These are phyloP conservation scores for Edolisoma coerulescens DNA, from an alignment of 2,113 vertebrate species.

Conservation along the genomic window DNA sequence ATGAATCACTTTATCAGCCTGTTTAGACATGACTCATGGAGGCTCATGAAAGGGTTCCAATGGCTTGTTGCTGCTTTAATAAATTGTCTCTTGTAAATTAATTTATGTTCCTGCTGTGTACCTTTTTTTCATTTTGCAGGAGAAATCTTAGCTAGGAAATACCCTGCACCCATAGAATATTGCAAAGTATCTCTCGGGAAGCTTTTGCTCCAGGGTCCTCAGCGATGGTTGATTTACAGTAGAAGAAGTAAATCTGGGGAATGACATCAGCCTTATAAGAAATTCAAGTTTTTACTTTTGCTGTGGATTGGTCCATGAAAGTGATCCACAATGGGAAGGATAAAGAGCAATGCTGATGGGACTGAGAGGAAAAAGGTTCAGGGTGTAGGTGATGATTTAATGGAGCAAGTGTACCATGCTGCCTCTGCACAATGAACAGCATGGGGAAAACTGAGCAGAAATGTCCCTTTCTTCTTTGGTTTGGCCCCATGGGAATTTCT, in stretches of 20 bases:
- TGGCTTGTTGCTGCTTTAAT: neutral
- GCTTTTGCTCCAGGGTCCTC: neutral
- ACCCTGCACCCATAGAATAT: neutral
- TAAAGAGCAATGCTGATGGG: neutral
- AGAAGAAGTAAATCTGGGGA: neutral
- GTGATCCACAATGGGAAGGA: neutral
- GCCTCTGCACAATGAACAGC: neutral
- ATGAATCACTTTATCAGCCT: neutral
- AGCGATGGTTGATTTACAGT: neutral
- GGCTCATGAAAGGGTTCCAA: neutral
- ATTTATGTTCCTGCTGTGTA: neutral
- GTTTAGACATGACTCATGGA: neutral
- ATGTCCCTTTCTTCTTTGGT: neutral
- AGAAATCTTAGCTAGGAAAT: neutral
- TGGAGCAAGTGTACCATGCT: accelerated
- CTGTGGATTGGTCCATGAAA: neutral
- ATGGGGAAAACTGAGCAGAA: neutral
- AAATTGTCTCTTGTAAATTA: neutral
- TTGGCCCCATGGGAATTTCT: neutral
- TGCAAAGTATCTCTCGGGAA: accelerated
- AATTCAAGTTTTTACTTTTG: neutral
- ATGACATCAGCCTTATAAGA: neutral
- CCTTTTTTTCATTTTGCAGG: neutral
- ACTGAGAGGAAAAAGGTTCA: neutral
- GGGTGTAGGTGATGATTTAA: neutral